Base-by-base conservation (phyloP, 2,888 invertebrate species). In the Oxystoma pomonae region DNA sequence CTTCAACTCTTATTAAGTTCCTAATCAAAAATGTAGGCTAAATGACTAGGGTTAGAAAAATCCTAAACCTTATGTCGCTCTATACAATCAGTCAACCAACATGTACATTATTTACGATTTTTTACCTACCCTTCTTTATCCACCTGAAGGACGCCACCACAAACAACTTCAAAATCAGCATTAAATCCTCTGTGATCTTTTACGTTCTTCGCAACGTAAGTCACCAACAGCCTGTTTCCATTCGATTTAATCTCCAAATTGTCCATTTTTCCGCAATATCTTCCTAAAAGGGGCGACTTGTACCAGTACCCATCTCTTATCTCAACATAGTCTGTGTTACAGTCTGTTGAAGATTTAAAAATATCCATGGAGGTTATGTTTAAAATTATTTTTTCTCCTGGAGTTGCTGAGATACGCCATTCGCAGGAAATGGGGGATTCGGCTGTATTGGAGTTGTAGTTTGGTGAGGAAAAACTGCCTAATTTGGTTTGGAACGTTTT, bases 351-450 rank as follows among this genome's bases (percentile, higher is more conserved):
- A 0, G 93, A 90, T 74, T 92, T 90, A 73, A 89, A 90, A 69
- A 96, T 90, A 77, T 96, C 94, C 75, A 97, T 82, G 71, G 87
- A 86, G 18, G 95, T 95, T 64, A 98, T 88, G 77, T 96, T 96
- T 2, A 98, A 84, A 1, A 94, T 89, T 64, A 98, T 96, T 63
- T 92, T 86, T 80, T 98, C 98, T 0, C 98, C 98, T 73, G 96
- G 95, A 0, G 98, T 96, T 0, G 97, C 97, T 0, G 95, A 92
- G 67, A 98, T 96, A 58, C 98, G 84, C 98, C 98, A 98, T 78
- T 96, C 95, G 79, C 98, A 98, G 51, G 97, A 98, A 50, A 86
- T 84, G 72, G 91, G 90, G 1, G 82, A 80, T 52, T 82, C 82
- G 73, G 64, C 80, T 72, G 63, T 82, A 82, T 69, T 70, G 19